phyloP scores from a whole-genome alignment of 2,888 invertebrate genomes.

The Drosophila macrospina region DNA sequence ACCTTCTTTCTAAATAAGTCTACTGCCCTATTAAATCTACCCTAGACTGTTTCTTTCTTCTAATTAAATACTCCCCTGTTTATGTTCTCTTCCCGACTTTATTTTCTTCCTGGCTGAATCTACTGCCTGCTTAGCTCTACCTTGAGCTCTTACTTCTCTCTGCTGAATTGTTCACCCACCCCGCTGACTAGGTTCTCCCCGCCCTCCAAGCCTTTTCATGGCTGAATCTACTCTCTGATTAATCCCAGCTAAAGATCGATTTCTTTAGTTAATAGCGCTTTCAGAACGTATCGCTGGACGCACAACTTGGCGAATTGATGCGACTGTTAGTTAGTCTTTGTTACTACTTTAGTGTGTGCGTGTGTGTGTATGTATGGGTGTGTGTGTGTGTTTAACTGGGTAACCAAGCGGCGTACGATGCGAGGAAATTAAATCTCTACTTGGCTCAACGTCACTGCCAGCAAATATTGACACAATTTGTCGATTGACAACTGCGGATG shows the following conservation, averaged over 20 bases:
- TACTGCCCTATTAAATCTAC: no score
- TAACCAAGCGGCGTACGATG: slow-evolving; percentile 60
- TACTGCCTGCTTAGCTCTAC: no score
- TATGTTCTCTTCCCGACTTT: no score
- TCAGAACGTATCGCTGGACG: not conserved
- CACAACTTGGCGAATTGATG: not conserved
- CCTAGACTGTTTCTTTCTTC: no score
- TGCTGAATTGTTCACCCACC: no score
- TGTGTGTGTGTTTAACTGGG: slow-evolving; percentile 23
- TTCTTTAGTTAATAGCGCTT: slow-evolving; percentile 8
- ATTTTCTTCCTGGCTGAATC: no score
- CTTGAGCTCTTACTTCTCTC: no score
- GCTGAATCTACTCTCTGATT: not conserved
- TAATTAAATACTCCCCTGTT: no score
- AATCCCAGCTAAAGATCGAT: slow-evolving; percentile 17
- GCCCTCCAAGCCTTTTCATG: not conserved
- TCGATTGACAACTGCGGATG: slow-evolving; percentile 70
- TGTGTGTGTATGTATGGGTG: slow-evolving; percentile 2
- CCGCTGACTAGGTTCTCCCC: no score
- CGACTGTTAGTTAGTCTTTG: slow-evolving; percentile 21
- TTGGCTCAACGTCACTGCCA: slow-evolving; percentile 73
- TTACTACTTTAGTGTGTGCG: slow-evolving; percentile 9
- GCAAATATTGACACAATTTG: slow-evolving; percentile 79
- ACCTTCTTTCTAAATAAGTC: no score
- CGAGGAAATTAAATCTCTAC: slow-evolving; percentile 76